Evolutionary conservation across 2,888 invertebrate genomes (phyloP).

Genomic region (Harpagoxenus sublaevis): DNA sequence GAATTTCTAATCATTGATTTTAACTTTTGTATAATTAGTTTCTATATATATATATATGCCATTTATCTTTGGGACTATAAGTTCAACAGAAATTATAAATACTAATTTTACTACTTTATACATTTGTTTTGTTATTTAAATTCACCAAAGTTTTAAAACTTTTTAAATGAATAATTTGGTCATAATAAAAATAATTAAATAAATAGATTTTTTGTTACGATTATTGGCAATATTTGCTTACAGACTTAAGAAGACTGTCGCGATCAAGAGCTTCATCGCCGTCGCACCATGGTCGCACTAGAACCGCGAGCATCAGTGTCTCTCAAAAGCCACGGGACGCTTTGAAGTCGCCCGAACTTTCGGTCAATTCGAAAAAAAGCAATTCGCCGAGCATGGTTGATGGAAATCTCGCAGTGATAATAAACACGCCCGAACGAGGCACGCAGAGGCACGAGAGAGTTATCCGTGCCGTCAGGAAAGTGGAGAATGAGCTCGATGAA

Average conservation of each 20-base stretch:
- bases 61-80: neutral
- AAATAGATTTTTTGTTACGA: neutral
- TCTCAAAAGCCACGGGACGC: slow-evolving; percentile 75
- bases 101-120: neutral
- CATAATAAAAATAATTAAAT: neutral
- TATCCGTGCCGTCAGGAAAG: slow-evolving; percentile 87
- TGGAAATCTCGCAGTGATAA: slow-evolving; percentile 66
- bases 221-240: slow-evolving; percentile 39
- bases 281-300: slow-evolving; percentile 69
- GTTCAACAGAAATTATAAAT: neutral
- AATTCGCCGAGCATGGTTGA: slow-evolving; percentile 67
- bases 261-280: slow-evolving; percentile 82
- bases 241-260: slow-evolving; percentile 72
- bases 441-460: slow-evolving; percentile 83
- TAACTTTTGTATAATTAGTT: neutral
- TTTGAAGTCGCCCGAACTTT: slow-evolving; percentile 72
- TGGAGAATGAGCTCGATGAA: slow-evolving; percentile 90
- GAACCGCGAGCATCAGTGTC: slow-evolving; percentile 74
- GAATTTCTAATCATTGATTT: slow-evolving; percentile 10
- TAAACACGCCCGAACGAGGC: slow-evolving; percentile 71
- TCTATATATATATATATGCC: neutral
- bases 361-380: slow-evolving; percentile 56
- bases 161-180: neutral
- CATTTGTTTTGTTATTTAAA: neutral
- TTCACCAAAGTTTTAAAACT: neutral